Base-by-base conservation (phyloP, 2,797 vertebrate genomes). In the Dendrocincla tyrannina region DNA sequence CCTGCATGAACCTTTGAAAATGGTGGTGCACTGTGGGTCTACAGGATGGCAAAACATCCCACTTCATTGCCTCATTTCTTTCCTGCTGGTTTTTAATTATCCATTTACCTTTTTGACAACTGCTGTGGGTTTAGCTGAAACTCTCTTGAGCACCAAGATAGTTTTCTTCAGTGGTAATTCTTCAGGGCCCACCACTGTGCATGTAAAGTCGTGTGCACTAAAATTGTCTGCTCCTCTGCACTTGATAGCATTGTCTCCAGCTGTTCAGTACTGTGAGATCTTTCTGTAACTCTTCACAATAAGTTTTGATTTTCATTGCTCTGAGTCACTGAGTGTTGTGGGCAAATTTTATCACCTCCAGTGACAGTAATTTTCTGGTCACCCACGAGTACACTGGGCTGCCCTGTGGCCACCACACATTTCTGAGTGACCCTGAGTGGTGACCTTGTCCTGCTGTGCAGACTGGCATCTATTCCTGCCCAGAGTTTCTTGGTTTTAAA, bases 21-120 rank as follows among this genome's bases (percentile, higher is more conserved):
- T 5, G 64, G 32, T 2, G 32, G 10, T 0, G 0, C 13, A 5
- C 13, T 0, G 0, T 33, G 33, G 8, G 13, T 24, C 80, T 74
- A 20, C 72, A 56, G 55, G 55, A 58, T 9, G 23, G 64, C 35
- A 79, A 91, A 88, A 17, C 33, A 24, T 28, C 64, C 68, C 4
- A 1, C 33, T 67, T 74, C 8, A 53, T 64, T 52, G 66, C 59
- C 72, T 86, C 9, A 1, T 75, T 94, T 88, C 79, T 83, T 68
- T 74, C 66, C 88, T 25, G 80, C 13, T 81, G 32, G 0, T 42
- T 95, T 77, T 84, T 81, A 84, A 78, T 70, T 72, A 74, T 10
- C 44, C 46, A n/a, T 81, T 94, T 88, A 58, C 69, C 62, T 75
- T 94, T 93, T 14, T 60, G 50, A 84, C 68, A 88, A 3, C 49